A percentile compares a stretch with the other conserved stretches of the same genome.
Conservation (phyloP, 2,797 vertebrate genomes). For the Cottoperca gobio region DNA sequence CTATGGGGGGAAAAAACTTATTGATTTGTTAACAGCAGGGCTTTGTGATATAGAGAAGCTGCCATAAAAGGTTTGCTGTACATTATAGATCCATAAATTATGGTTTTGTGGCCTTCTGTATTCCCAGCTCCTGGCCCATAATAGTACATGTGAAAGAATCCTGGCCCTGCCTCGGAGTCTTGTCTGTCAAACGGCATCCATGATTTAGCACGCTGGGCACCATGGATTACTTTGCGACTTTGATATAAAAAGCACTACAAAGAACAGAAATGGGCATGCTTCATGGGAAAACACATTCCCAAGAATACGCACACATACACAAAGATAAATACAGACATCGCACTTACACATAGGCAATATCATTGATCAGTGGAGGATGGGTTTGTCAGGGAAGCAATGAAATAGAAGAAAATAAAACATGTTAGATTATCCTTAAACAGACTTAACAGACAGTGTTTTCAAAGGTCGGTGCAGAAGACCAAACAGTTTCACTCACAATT, state of each 20-base stretch:
- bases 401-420: not conserved
- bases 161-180: conserved; percentile 29
- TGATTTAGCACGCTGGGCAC: conserved; percentile 28
- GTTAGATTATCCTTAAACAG: not conserved
- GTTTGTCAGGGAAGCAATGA: not conserved
- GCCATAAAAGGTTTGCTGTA: not conserved
- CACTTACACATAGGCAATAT: not conserved
- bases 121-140: conserved; percentile 23
- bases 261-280: conserved; percentile 16
- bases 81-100: conserved; percentile 10
- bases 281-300: not conserved
- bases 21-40: conserved; percentile 30
- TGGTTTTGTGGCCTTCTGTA: conserved; percentile 10
- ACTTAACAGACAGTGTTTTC: not conserved
- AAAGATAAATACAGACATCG: not conserved
- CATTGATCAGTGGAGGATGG: not conserved
- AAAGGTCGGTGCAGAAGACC: not conserved
- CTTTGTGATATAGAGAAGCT: conserved; percentile 18
- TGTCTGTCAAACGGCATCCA: conserved; percentile 41
- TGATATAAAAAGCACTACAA: conserved; percentile 33
- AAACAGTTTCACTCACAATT: not conserved
- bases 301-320: not conserved
- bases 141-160: conserved; percentile 34
- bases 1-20: not conserved
- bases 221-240: conserved; percentile 39